phyloP scores from a whole-genome alignment of 2,888 invertebrate genomes.

The Campoplex capitator region DNA sequence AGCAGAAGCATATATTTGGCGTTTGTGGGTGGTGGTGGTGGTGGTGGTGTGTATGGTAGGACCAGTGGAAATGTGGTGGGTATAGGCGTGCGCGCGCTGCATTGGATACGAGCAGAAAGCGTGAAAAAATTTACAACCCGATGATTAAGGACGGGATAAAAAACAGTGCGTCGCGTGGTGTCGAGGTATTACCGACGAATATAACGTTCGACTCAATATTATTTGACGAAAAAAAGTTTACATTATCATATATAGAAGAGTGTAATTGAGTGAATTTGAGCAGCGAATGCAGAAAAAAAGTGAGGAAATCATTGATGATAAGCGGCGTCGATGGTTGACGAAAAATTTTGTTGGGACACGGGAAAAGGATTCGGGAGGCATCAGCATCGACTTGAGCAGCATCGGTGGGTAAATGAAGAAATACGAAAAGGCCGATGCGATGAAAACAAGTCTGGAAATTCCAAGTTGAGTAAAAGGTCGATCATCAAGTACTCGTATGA shows the following conservation, averaged over 20 bases:
- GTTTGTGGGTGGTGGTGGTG: background rate
- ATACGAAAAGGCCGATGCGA: constrained; percentile 63
- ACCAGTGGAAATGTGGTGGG: background rate
- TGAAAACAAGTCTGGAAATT: constrained; percentile 48
- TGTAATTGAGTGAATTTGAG: background rate
- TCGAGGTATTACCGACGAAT: background rate
- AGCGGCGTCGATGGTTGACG: constrained; percentile 67
- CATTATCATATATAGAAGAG: background rate
- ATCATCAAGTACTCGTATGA: constrained; percentile 27
- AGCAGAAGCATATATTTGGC: background rate
- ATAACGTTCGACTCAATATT: background rate
- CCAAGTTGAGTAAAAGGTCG: constrained; percentile 13
- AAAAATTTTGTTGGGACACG: constrained; percentile 48
- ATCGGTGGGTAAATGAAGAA: constrained; percentile 8
- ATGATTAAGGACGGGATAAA: background rate
- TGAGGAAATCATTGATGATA: too few species aligned
- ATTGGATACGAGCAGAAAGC: background rate
- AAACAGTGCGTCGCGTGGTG: background rate
- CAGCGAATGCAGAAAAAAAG: background rate
- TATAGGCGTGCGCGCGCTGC: background rate
- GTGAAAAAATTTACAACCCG: background rate
- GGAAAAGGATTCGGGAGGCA: constrained; percentile 46
- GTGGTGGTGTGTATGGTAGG: background rate
- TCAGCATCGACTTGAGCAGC: background rate
- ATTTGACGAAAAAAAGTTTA: background rate